Evolutionary conservation across 2,888 invertebrate species (phyloP), one percentile per base, ranked within the genome.

Genomic region (Ophion ventricosus): DNA sequence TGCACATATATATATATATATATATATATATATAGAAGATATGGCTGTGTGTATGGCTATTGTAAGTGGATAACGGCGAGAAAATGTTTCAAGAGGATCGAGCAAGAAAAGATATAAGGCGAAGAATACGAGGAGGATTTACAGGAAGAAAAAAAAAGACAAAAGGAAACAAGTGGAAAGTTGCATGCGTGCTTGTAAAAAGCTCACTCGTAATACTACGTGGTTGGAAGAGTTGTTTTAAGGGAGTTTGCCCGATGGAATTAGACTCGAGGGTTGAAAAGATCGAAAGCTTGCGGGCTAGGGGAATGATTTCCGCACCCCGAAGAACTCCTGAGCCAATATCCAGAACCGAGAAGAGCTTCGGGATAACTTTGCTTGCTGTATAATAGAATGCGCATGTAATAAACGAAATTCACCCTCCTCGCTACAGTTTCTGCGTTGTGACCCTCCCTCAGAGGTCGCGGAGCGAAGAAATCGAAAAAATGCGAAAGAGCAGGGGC

Each of bases 341-440:
- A 63, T 43, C 54, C 26, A 26, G 57, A 66, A 56, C 49, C 67
- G 57, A 25, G 75, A 75, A 79, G 78, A 85, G 82, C 82, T 83
- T 82, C 61, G 80, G 64, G 81, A 80, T 82, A 72, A 59, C 72
- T 75, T 54, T 5, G 73, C 64, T 67, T 70, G 70, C 86, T 81
- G 88, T 88, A 90, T 91, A 91, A 91, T 92, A 90, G 90, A 91
- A 91, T 90, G 90, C 90, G 90, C 89, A 91, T 90, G 90, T 90
- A 91, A 91, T 91, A 91, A 91, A 90, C 88, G 78, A 88, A 90
- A 87, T 86, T 83, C 77, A 59, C 25, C 61, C 25, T 40, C 35
- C 35, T 40, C 69, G 54, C 56, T 17, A 20, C n/a, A 11, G 29
- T 43, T 56, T 74, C 40, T 73, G 66, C 59, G 43, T 23, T 35